A percentile compares a stretch with the other conserved stretches of the same genome.
Conservation (phyloP, 2,888 invertebrate genomes). For the Acleris sparsana region DNA sequence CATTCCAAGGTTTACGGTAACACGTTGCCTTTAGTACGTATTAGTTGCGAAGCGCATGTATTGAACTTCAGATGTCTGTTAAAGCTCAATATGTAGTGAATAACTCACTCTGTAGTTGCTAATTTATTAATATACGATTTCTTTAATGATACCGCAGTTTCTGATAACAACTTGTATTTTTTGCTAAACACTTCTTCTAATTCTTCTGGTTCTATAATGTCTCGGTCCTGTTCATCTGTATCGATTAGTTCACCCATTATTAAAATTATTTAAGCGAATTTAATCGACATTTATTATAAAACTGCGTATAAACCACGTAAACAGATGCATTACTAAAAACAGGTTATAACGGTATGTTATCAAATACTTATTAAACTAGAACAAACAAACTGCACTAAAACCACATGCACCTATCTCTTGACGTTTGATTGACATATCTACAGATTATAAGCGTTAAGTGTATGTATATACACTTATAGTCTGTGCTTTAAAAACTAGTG, state of each 20-base stretch:
- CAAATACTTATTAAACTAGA: background rate
- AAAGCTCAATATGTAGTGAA: background rate
- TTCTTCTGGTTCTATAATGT: conserved; percentile 57
- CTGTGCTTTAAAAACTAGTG: conserved; percentile 3
- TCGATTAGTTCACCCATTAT: conserved; percentile 72
- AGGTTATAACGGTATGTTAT: too few relatives aligned
- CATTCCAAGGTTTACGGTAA: background rate
- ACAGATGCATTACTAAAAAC: conserved; percentile 7
- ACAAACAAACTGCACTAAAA: conserved; percentile 3
- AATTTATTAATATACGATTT: conserved; percentile 85
- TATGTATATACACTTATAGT: too few relatives aligned
- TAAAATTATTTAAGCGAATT: conserved; percentile 12
- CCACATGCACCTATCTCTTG: conserved; percentile 25
- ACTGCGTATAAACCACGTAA: conserved; percentile 11
- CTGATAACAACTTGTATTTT: conserved; percentile 65
- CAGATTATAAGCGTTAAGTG: too few relatives aligned
- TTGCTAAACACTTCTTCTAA: conserved; percentile 63
- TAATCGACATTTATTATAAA: conserved; percentile 11
- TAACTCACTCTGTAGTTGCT: conserved; percentile 81
- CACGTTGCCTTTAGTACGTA: too few relatives aligned
- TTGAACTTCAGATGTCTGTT: background rate
- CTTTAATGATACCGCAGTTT: conserved; percentile 79
- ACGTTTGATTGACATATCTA: conserved; percentile 3
- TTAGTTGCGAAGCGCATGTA: too few relatives aligned
- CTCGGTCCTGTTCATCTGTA: conserved; percentile 65